These are phyloP conservation scores for Drosophila azteca DNA, from an alignment of 1,140 invertebrate genomes.

Conservation along the genomic window DNA sequence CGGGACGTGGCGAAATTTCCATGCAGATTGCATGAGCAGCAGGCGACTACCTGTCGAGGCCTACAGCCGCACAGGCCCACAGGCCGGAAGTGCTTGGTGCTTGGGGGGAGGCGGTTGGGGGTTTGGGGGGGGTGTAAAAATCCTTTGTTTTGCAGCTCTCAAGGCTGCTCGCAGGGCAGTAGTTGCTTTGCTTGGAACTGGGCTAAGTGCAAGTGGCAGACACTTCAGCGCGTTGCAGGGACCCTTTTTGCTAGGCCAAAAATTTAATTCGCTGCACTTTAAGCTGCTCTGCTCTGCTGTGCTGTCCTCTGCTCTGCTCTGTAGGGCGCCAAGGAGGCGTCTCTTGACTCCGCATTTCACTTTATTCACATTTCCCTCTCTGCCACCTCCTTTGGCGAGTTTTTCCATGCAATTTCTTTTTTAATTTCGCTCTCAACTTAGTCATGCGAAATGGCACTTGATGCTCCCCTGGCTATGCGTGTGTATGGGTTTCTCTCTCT, in stretches of 20 bases:
- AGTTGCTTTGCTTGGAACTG: too few relatives aligned
- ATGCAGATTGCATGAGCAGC: slow-evolving; percentile 21
- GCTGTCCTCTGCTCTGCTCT: too few relatives aligned
- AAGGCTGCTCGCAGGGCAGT: neutral
- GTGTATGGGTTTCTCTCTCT: slow-evolving; percentile 1
- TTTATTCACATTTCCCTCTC: slow-evolving; percentile 14
- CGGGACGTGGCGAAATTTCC: slow-evolving; percentile 18
- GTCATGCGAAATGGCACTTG: slow-evolving; percentile 78
- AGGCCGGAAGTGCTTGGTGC: slow-evolving; percentile 21
- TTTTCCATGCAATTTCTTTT: slow-evolving; percentile 65
- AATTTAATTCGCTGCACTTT: too few relatives aligned
- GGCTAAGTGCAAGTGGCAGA: too few relatives aligned
- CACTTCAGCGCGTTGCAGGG: too few relatives aligned
- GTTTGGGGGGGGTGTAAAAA: too few relatives aligned
- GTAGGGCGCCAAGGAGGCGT: too few relatives aligned
- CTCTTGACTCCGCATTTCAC: slow-evolving; percentile 47
- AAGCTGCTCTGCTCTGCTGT: too few relatives aligned
- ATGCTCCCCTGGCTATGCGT: slow-evolving; percentile 55
- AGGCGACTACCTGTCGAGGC: slow-evolving; percentile 16
- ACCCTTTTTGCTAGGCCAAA: too few relatives aligned
- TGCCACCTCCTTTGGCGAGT: slow-evolving; percentile 27
- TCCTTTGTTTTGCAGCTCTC: neutral
- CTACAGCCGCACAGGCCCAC: slow-evolving; percentile 8
- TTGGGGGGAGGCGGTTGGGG: too few relatives aligned
- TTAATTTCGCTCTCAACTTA: slow-evolving; percentile 72